These are phyloP conservation scores for Paradisaea rubra DNA, from an alignment of 2,113 vertebrate species.

Conservation along the genomic window DNA sequence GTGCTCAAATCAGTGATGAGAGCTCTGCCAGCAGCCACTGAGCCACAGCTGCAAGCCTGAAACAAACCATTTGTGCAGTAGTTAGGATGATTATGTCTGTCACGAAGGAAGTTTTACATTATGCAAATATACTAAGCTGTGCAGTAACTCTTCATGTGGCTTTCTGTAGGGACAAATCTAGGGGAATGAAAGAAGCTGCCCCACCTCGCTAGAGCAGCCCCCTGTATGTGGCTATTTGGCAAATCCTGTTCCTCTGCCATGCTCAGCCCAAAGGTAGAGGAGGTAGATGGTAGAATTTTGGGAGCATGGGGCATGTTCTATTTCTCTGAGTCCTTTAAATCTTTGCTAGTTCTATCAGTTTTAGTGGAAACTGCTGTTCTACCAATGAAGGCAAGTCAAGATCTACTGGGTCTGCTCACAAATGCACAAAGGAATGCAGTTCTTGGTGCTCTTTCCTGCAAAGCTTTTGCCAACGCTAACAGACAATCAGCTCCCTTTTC, in stretches of 20 bases:
- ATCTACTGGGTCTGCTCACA: background rate
- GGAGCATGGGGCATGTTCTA: background rate
- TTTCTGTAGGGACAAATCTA: background rate
- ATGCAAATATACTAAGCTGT: background rate
- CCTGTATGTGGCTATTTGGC: accelerated
- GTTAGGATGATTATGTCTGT: background rate
- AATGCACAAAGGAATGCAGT: background rate
- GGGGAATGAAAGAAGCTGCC: background rate
- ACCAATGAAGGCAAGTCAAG: background rate
- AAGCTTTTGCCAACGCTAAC: background rate
- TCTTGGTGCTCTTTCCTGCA: background rate
- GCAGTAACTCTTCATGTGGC: background rate
- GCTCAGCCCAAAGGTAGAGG: background rate
- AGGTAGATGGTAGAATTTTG: background rate
- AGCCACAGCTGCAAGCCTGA: slow-evolving; percentile 31
- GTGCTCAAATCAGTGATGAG: background rate
- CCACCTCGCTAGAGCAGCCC: background rate
- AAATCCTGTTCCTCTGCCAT: background rate
- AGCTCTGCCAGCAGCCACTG: background rate
- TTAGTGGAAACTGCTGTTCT: background rate
- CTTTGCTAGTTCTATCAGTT: background rate
- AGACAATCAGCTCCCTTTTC: background rate
- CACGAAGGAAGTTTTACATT: background rate
- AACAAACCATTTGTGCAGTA: background rate
- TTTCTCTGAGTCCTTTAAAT: background rate